A percentile compares a stretch with the other conserved stretches of the same genome.
phyloP scores from a whole-genome alignment of 2,113 vertebrate genomes.

The Lepisosteus oculatus region DNA sequence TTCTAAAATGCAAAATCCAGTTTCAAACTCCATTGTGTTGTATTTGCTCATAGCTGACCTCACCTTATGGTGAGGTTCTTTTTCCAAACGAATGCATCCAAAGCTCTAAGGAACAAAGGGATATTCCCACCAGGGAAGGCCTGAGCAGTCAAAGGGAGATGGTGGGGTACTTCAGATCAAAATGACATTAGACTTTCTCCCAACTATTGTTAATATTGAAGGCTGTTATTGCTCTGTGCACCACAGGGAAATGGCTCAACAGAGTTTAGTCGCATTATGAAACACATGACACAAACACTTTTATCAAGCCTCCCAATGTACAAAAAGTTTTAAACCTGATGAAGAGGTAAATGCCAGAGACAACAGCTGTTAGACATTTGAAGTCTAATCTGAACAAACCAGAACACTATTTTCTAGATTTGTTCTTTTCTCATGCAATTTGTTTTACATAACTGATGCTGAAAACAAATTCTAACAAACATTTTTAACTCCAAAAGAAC shows the following conservation, averaged over 20 bases:
- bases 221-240: not conserved
- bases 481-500: no score
- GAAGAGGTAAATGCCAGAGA: constrained; percentile 10
- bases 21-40: not conserved
- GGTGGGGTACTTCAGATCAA: not conserved
- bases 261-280: no score
- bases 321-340: not conserved
- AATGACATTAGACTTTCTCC: constrained; percentile 12
- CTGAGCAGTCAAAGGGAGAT: constrained; percentile 1
- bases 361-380: not conserved
- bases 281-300: no score
- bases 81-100: constrained; percentile 9
- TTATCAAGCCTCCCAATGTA: no score
- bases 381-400: no score
- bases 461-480: no score
- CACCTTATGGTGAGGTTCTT: constrained; percentile 9
- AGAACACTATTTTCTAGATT: no score
- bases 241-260: no score
- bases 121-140: not conserved
- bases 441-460: no score
- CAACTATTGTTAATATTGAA: not conserved
- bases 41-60: constrained; percentile 19
- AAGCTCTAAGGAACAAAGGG: constrained; percentile 6
- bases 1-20: not conserved
- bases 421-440: no score